These are phyloP conservation scores for Habroteleia sp. DNA, from an alignment of 2,888 invertebrate species.

Conservation along the genomic window DNA sequence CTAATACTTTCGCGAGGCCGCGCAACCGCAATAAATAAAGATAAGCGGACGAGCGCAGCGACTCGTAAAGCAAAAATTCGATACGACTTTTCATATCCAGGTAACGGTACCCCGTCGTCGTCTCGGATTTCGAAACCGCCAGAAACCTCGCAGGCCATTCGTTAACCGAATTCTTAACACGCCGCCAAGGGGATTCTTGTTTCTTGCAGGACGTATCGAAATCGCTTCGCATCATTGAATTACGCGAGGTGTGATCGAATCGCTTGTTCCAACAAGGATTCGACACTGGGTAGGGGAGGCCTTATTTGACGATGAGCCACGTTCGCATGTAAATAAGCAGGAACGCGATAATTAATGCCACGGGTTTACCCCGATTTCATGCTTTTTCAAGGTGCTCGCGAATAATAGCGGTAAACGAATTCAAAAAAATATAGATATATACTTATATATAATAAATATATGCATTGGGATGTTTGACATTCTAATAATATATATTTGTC, in stretches of 20 bases:
- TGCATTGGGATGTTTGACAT: too few relatives aligned
- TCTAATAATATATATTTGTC: too few relatives aligned
- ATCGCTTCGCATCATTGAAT: slow-evolving; percentile 43
- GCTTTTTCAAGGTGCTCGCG: background rate
- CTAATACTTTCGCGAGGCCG: slow-evolving; percentile 13
- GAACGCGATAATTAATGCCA: background rate
- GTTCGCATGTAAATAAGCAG: slow-evolving; percentile 13
- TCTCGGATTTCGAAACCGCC: slow-evolving; percentile 56
- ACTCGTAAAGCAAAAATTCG: slow-evolving; percentile 55
- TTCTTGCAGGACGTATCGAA: slow-evolving; percentile 50
- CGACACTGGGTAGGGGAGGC: slow-evolving; percentile 7
- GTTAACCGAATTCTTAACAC: slow-evolving; percentile 56
- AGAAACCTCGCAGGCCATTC: slow-evolving; percentile 57
- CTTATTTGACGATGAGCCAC: slow-evolving; percentile 8
- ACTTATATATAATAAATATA: too few relatives aligned
- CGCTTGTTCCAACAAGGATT: slow-evolving; percentile 15
- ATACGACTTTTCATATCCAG: slow-evolving; percentile 54
- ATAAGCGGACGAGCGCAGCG: slow-evolving; percentile 37
- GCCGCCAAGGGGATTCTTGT: slow-evolving; percentile 51
- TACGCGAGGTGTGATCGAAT: slow-evolving; percentile 34
- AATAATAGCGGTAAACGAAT: background rate
- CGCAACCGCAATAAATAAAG: slow-evolving; percentile 36
- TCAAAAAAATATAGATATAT: too few relatives aligned
- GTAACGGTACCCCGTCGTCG: slow-evolving; percentile 56
- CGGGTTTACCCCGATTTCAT: slow-evolving; percentile 7